A percentile compares a stretch with the other conserved stretches of the same genome.
These are phyloP conservation scores for Campylomormyrus numenius DNA, from an alignment of 2,113 vertebrate species.

Conservation along the genomic window DNA sequence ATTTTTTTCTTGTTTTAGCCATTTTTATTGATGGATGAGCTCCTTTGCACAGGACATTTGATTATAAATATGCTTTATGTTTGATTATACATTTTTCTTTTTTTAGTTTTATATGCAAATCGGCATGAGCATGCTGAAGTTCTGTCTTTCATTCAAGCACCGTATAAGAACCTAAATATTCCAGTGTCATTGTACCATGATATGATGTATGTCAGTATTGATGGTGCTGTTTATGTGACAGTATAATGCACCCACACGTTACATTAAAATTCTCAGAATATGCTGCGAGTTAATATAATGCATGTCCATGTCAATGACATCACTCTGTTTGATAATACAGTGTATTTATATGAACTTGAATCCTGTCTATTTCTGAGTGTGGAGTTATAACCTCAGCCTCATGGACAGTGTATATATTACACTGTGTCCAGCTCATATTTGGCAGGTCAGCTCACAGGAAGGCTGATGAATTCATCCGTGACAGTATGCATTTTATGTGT, in stretches of 20 bases:
- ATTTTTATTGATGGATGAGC: not conserved
- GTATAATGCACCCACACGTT: not conserved
- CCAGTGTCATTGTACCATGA: not conserved
- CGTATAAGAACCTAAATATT: not conserved
- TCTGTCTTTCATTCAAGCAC: not conserved
- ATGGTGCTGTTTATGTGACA: not conserved
- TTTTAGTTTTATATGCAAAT: not conserved
- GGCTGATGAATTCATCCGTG: not conserved
- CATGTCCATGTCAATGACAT: not conserved
- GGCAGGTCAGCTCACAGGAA: not conserved
- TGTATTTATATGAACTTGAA: not conserved
- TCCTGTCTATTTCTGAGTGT: not conserved
- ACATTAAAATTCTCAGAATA: not conserved
- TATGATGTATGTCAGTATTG: not conserved
- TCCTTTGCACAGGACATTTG: not conserved
- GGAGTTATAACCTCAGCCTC: not conserved
- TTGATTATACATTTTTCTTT: not conserved
- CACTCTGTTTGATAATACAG: not conserved
- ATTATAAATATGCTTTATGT: not conserved
- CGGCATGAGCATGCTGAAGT: not conserved
- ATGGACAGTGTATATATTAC: not conserved
- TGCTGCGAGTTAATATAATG: not conserved
- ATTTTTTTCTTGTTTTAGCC: not conserved
- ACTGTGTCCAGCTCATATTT: not conserved
- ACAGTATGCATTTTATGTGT: not conserved